These are phyloP conservation scores for Spodoptera littoralis DNA, from an alignment of 2,888 invertebrate species.

Conservation along the genomic window DNA sequence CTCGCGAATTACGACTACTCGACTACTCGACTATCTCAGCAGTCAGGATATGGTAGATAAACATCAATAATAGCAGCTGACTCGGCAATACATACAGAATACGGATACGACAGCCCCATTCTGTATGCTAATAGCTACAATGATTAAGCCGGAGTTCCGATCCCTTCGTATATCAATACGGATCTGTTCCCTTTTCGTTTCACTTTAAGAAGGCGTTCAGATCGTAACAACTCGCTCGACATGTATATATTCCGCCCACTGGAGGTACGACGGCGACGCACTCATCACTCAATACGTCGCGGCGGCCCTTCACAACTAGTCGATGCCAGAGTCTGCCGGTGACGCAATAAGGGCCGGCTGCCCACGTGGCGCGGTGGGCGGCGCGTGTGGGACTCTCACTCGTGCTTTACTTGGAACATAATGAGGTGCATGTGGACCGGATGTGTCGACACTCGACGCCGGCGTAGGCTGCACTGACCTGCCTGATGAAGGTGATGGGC, in stretches of 20 bases:
- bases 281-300: slow-evolving; percentile 5
- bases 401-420: neutral
- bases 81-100: neutral
- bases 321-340: slow-evolving; percentile 1
- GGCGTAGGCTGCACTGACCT: slow-evolving; percentile 87
- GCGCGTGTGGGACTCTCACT: slow-evolving; percentile 4
- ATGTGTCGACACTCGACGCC: slow-evolving; percentile 8
- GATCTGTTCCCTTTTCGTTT: slow-evolving; percentile 18
- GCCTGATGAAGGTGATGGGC: slow-evolving; percentile 97
- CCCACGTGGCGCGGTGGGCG: slow-evolving; percentile 20
- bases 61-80: neutral
- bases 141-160: slow-evolving; percentile 22
- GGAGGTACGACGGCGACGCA: neutral
- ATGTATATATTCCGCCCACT: slow-evolving; percentile 27
- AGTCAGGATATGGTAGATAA: too few relatives aligned
- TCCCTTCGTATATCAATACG: slow-evolving; percentile 20
- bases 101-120: neutral
- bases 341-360: slow-evolving; percentile 13
- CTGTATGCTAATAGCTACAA: slow-evolving; percentile 27
- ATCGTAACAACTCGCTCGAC: slow-evolving; percentile 9
- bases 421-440: slow-evolving; percentile 10
- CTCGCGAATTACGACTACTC: too few relatives aligned
- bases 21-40: too few relatives aligned
- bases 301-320: slow-evolving; percentile 15
- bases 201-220: slow-evolving; percentile 15